Percentiles rank a stretch among this genome's conserved stretches.
phyloP scores from a whole-genome alignment of 2,113 vertebrate species.

The Cyrtonyx montezumae region DNA sequence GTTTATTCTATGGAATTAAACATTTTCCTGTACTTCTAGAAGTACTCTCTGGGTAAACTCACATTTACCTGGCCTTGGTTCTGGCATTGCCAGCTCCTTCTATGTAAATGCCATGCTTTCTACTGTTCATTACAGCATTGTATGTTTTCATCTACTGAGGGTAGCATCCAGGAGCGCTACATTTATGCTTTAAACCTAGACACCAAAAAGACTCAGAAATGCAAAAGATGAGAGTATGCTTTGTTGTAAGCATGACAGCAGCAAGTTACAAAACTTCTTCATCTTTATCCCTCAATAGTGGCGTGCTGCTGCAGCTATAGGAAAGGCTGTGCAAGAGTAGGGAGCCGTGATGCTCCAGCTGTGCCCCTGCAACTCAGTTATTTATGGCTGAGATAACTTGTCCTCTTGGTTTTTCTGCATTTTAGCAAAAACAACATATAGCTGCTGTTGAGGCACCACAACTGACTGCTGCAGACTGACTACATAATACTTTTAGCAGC shows the following conservation, averaged over 20 bases:
- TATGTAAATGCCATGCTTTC: slow-evolving; percentile 24
- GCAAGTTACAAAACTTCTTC: slow-evolving; percentile 58
- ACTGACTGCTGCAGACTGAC: neutral
- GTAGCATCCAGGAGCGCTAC: slow-evolving; percentile 17
- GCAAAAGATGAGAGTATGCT: neutral
- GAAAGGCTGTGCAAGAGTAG: slow-evolving; percentile 34
- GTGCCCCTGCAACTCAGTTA: slow-evolving; percentile 53
- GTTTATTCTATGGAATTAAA: slow-evolving; percentile 43
- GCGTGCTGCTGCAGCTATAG: slow-evolving; percentile 49
- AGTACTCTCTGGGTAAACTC: neutral
- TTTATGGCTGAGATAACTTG: slow-evolving; percentile 64
- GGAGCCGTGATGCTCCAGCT: slow-evolving; percentile 46
- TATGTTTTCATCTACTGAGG: slow-evolving; percentile 32
- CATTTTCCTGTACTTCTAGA: slow-evolving; percentile 53
- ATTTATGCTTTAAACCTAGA: slow-evolving; percentile 25
- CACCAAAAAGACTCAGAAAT: slow-evolving; percentile 33
- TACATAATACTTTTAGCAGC: neutral
- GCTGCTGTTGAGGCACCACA: neutral
- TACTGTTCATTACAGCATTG: slow-evolving; percentile 41
- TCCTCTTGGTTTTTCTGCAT: slow-evolving; percentile 14
- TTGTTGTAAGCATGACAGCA: slow-evolving; percentile 30
- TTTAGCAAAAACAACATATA: slow-evolving; percentile 41
- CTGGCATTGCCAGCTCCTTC: neutral
- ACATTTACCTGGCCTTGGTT: slow-evolving; percentile 17
- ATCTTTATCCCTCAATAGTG: slow-evolving; percentile 55